Conservation (phyloP, 2,113 vertebrate species). For the Calidris pugnax region DNA sequence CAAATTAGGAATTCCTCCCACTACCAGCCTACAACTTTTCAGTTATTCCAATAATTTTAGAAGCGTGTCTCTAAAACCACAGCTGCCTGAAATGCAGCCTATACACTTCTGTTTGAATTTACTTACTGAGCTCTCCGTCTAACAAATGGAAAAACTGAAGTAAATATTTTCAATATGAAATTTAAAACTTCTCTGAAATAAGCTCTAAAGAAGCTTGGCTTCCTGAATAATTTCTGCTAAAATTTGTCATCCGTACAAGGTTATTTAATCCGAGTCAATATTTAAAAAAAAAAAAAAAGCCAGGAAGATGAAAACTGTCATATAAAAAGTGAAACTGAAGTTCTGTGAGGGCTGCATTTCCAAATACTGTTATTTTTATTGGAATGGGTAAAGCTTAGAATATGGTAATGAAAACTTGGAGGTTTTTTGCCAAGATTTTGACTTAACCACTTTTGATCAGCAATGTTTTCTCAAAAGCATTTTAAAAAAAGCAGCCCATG, state of each 20-base stretch:
- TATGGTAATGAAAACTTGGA: background rate
- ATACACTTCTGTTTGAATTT: background rate
- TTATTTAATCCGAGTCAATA: conserved; percentile 49
- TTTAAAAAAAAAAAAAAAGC: background rate
- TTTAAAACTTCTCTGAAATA: conserved; percentile 37
- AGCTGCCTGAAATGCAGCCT: conserved; percentile 4
- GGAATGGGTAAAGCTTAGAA: conserved; percentile 16
- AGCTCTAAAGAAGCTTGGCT: conserved; percentile 55
- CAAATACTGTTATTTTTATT: conserved; percentile 40
- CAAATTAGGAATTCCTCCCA: conserved; percentile 3
- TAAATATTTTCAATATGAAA: conserved; percentile 45
- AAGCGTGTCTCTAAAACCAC: background rate
- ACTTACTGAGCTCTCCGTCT: background rate
- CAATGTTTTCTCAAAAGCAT: background rate
- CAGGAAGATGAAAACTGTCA: conserved; percentile 42
- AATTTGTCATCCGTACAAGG: conserved; percentile 1
- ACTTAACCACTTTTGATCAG: conserved; percentile 3
- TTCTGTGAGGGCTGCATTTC: background rate
- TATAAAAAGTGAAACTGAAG: conserved; percentile 26
- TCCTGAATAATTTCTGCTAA: conserved; percentile 53
- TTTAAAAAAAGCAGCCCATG: background rate
- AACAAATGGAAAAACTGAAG: conserved; percentile 49
- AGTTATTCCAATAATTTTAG: background rate
- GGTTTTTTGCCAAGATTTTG: conserved; percentile 8
- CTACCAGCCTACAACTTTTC: background rate